These are phyloP conservation scores for Brachypteracias leptosomus DNA, from an alignment of 2,113 vertebrate genomes.

Conservation along the genomic window DNA sequence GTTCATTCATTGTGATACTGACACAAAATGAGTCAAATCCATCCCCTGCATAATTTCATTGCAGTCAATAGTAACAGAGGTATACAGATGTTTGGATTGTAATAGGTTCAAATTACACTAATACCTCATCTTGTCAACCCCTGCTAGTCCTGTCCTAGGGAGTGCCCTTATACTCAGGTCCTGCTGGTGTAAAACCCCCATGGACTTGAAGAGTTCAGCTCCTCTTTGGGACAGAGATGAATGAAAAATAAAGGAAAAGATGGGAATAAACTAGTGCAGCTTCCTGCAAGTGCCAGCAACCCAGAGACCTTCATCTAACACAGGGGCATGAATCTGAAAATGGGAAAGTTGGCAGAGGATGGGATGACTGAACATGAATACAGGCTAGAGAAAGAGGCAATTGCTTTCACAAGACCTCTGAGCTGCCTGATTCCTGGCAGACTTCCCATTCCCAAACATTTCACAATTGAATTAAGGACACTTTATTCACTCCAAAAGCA, in stretches of 20 bases:
- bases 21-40: neutral
- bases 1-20: neutral
- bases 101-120: neutral
- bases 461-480: slow-evolving; percentile 64
- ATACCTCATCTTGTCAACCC: neutral
- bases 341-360: neutral
- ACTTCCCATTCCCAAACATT: slow-evolving; percentile 37
- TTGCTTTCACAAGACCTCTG: slow-evolving; percentile 25
- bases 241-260: neutral
- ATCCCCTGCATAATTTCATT: neutral
- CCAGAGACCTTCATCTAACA: neutral
- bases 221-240: neutral
- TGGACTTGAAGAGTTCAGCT: neutral
- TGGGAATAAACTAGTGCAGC: neutral
- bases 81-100: neutral
- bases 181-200: neutral
- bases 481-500: slow-evolving; percentile 15
- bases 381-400: neutral
- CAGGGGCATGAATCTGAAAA: neutral
- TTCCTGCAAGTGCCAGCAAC: neutral
- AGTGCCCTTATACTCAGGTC: neutral
- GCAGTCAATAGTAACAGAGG: neutral
- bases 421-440: slow-evolving; percentile 30
- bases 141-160: neutral
- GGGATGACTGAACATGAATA: neutral